Conservation (phyloP, 2,113 vertebrate species). For the Sisor rabdophorus region DNA sequence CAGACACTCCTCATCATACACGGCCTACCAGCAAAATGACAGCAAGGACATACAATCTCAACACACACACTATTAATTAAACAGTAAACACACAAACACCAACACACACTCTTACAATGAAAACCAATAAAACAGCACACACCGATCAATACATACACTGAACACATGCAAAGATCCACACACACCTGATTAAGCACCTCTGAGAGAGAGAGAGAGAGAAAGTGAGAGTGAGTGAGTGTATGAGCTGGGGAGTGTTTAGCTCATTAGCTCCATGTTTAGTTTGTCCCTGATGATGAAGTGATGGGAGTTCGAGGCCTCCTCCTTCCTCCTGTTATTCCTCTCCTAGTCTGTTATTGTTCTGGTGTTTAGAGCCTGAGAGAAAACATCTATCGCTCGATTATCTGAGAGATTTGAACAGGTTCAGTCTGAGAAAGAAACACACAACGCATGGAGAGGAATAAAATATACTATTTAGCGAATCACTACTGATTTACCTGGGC, state of each 20-base stretch:
- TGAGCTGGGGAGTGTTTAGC: not conserved
- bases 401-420: not conserved
- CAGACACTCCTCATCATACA: conserved; percentile 7
- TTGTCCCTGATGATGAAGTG: conserved; percentile 42
- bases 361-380: conserved; percentile 27
- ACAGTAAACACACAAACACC: no score
- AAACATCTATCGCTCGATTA: conserved; percentile 21
- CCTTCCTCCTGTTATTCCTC: conserved; percentile 51
- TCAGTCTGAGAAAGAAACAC: no score
- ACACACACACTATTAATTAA: no score
- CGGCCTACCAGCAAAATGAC: not conserved
- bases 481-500: not conserved
- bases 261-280: conserved; percentile 47
- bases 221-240: conserved; percentile 10
- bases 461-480: not conserved
- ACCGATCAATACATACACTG: no score
- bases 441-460: no score
- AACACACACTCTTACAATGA: no score
- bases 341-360: conserved; percentile 52
- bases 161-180: no score
- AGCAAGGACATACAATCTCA: not conserved
- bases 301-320: conserved; percentile 27
- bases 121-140: no score
- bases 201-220: conserved; percentile 15
- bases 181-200: no score